Conservation (phyloP, 1,140 invertebrate genomes). For the Calephelis nemesis region DNA sequence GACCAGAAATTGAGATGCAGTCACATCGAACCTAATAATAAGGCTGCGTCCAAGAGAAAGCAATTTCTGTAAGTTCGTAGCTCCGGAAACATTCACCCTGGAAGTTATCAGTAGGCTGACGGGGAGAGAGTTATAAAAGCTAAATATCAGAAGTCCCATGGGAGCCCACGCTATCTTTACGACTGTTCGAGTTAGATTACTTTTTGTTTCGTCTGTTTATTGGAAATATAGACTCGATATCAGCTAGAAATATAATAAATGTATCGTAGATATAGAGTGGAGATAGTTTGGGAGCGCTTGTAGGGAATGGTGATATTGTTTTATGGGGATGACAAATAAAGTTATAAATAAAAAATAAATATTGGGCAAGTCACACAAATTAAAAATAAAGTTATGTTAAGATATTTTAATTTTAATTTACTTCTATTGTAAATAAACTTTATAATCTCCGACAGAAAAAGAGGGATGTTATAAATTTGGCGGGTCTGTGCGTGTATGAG, state of each 20-base stretch:
- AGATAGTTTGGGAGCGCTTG: slow-evolving; percentile 16
- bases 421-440: too few species aligned
- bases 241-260: slow-evolving; percentile 15
- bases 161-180: slow-evolving; percentile 62
- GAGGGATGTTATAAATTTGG: too few species aligned
- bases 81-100: slow-evolving; percentile 23
- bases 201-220: slow-evolving; percentile 57
- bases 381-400: too few species aligned
- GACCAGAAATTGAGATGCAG: too few species aligned
- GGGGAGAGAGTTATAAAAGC: slow-evolving; percentile 62
- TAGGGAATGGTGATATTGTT: background rate
- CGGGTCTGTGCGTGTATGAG: too few species aligned
- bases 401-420: too few species aligned
- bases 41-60: background rate
- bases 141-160: slow-evolving; percentile 54
- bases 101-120: slow-evolving; percentile 50
- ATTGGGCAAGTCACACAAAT: too few species aligned
- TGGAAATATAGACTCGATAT: slow-evolving; percentile 46
- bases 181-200: slow-evolving; percentile 66
- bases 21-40: too few species aligned
- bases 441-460: too few species aligned
- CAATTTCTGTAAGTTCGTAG: slow-evolving; percentile 9
- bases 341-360: too few species aligned
- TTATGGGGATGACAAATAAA: too few species aligned
- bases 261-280: slow-evolving; percentile 16